These are phyloP conservation scores for Thalassarche chlororhynchos DNA, from an alignment of 2,113 vertebrate species.

Conservation along the genomic window DNA sequence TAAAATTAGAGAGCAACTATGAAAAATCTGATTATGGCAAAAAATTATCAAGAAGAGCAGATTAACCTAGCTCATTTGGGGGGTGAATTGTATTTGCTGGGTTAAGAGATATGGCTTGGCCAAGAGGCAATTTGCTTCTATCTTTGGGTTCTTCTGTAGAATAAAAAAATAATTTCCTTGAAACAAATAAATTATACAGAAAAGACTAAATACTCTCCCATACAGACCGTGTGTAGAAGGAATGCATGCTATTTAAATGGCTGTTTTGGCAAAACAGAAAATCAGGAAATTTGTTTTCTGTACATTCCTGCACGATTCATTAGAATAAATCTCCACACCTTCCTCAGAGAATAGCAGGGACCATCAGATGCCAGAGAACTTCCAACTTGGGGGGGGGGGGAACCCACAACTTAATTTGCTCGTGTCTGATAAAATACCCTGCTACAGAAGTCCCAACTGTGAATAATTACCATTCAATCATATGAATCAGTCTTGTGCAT, in stretches of 20 bases:
- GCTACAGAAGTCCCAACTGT: background rate
- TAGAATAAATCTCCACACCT: background rate
- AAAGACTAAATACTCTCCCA: background rate
- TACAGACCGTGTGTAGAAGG: background rate
- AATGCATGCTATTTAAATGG: background rate
- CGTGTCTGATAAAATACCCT: background rate
- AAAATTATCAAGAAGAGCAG: background rate
- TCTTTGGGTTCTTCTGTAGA: background rate
- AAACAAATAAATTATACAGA: background rate
- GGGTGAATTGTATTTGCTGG: background rate
- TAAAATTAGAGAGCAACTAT: conserved; percentile 4
- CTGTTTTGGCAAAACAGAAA: background rate
- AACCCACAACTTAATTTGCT: no score
- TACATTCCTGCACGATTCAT: background rate
- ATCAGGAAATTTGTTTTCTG: background rate
- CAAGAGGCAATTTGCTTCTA: background rate
- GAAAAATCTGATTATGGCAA: background rate
- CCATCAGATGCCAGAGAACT: background rate
- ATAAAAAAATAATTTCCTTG: background rate
- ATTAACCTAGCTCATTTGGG: background rate
- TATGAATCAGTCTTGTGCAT: background rate
- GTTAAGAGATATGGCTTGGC: background rate
- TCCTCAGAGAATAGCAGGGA: background rate
- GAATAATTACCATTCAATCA: background rate
- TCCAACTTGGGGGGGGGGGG: no score